Base-by-base conservation (phyloP, 1,140 invertebrate species). In the Camponotus vicinus region DNA sequence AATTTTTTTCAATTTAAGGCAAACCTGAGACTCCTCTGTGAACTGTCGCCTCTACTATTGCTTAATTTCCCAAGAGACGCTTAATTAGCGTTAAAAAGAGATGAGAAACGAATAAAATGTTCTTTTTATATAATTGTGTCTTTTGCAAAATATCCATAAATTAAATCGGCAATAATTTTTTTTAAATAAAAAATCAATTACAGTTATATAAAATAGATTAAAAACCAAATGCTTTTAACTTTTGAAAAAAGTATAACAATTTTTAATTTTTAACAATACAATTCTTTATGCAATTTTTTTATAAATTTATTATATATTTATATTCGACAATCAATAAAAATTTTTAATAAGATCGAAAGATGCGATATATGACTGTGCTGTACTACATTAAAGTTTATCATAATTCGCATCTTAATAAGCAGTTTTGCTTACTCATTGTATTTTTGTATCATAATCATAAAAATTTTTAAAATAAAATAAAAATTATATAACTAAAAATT, bases 1-100 rank as follows among this genome's bases (percentile, higher is more conserved):
- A 80, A 63, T 73, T 49, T 21, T 83, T 73, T 83, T 61, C 21
- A 34, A 71, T 82, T 45, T 75, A 75, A 49, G 55, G 34, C 40
- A n/a, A 2, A 70, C 3, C 13, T 27, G 32, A 71, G 45, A 49
- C 27, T 37, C 13, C 0, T 59, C 7, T 37, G 13, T n/a, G 34
- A 69, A 59, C 27, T 8, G 40, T 32, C 40, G 69, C 40, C 66
- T 27, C n/a, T 21, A 7, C 32, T 42, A 45, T 42, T 40, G 40
- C 69, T 73, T 61, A 61, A 63, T 75, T 61, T 37, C 13, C 40
- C 79, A 34, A 27, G 40, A 49, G 67, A 45, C 55, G 18, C 18
- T 73, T 49, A 61, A 83, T 83, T 83, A 75, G 13, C 55, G n/a
- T 61, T 64, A 32, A 11, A 75, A 21, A 75, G 55, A 18, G 11